A percentile compares a stretch with the other conserved stretches of the same genome.
These are phyloP conservation scores for Porites rus DNA, from an alignment of 92 coral and sea anemone genomes.

Conservation along the genomic window DNA sequence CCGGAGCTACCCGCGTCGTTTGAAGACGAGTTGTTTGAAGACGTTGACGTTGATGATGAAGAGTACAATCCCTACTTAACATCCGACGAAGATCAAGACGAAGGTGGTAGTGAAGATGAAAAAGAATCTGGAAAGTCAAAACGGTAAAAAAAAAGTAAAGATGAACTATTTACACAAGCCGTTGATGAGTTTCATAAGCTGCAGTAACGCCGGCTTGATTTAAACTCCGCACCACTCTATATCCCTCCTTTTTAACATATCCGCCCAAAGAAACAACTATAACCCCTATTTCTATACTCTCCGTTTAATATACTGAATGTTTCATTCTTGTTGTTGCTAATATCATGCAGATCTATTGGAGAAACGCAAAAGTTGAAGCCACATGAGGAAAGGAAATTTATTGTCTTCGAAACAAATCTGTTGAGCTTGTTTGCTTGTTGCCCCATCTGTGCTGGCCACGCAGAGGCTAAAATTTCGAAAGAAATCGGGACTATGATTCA, in stretches of 20 bases:
- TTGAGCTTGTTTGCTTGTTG: constrained; percentile 30
- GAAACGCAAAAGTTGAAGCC: not conserved
- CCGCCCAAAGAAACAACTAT: too few relatives aligned
- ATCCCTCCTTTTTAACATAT: too few relatives aligned
- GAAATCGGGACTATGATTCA: constrained; percentile 7
- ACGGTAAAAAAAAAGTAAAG: not conserved
- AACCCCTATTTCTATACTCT: too few relatives aligned
- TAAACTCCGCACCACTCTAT: too few relatives aligned
- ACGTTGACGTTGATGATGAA: constrained; percentile 5
- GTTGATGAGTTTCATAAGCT: too few relatives aligned
- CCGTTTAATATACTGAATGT: too few relatives aligned
- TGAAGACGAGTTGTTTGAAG: constrained; percentile 15
- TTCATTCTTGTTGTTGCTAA: too few relatives aligned
- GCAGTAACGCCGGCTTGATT: too few relatives aligned
- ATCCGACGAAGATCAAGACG: not conserved
- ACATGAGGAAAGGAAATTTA: constrained; percentile 29
- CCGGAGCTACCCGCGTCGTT: not conserved
- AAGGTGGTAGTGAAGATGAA: not conserved
- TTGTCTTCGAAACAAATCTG: not conserved
- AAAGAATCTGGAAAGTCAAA: not conserved
- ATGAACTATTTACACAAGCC: too few relatives aligned
- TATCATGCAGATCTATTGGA: too few relatives aligned
- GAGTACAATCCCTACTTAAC: not conserved
- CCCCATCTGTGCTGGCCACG: constrained; percentile 38
- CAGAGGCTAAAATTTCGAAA: not conserved